Percentiles rank a stretch among this genome's conserved stretches.
Conservation (phyloP, 2,797 vertebrate genomes). For the Bradypodion ventrale region DNA sequence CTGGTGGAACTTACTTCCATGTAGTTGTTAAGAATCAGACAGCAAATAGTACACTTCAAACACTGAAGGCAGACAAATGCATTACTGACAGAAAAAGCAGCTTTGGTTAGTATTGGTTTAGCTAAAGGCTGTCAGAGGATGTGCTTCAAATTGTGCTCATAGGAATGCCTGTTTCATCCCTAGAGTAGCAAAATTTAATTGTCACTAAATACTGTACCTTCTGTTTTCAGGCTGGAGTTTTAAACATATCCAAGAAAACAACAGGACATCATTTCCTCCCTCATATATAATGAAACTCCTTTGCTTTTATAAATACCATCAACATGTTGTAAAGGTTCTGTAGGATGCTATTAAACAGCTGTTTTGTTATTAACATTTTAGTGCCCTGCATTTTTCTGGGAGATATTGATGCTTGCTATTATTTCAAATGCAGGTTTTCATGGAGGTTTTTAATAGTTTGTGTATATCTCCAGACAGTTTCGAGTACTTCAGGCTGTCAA, state of each 20-base stretch:
- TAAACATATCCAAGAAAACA: constrained; percentile 51
- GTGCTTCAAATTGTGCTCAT: background rate
- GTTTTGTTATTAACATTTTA: constrained; percentile 75
- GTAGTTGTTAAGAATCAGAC: constrained; percentile 11
- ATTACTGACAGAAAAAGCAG: constrained; percentile 47
- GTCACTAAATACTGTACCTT: constrained; percentile 34
- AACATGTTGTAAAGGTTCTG: constrained; percentile 53
- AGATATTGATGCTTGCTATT: constrained; percentile 72
- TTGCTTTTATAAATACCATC: constrained; percentile 45
- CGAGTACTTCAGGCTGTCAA: constrained; percentile 71
- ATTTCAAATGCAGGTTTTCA: constrained; percentile 70
- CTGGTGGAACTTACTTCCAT: background rate
- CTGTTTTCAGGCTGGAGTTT: constrained; percentile 30
- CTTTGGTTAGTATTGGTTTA: constrained; percentile 56
- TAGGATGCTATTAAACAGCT: constrained; percentile 56
- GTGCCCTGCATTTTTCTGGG: constrained; percentile 61
- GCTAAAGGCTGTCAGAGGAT: constrained; percentile 55
- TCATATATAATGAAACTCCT: constrained; percentile 39
- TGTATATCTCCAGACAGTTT: constrained; percentile 72
- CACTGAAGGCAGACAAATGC: constrained; percentile 37
- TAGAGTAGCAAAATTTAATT: constrained; percentile 54
- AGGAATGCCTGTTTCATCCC: constrained; percentile 56
- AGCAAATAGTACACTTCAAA: constrained; percentile 2
- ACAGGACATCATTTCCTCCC: constrained; percentile 39
- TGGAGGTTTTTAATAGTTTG: constrained; percentile 71